Conservation (phyloP, 2,113 vertebrate species). For the Spilogale gracilis region DNA sequence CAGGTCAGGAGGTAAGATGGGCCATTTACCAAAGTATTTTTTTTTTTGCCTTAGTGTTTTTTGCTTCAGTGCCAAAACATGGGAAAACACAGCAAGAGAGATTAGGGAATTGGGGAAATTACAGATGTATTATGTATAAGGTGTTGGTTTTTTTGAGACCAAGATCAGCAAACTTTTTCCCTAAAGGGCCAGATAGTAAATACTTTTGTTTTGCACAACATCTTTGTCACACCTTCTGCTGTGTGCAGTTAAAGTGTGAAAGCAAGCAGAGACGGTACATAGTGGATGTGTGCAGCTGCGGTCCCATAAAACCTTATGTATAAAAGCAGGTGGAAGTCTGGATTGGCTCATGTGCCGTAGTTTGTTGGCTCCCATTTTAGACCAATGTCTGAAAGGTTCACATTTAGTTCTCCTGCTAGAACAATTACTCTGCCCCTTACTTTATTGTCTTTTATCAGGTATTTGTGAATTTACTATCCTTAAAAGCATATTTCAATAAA, state of each 20-base stretch:
- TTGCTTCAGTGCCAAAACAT: constrained; percentile 1
- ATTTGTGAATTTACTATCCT: not conserved
- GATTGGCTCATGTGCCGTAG: not conserved
- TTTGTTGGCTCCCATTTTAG: not conserved
- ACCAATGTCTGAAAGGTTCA: not conserved
- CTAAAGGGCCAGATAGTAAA: not conserved
- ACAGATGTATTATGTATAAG: not conserved
- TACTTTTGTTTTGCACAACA: not conserved
- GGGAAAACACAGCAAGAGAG: not conserved
- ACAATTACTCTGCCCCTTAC: not conserved
- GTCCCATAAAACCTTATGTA: not conserved
- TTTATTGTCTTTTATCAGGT: not conserved
- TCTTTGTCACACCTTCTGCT: not conserved
- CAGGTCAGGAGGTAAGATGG: not conserved
- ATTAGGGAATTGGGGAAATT: not conserved
- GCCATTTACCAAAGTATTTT: not conserved
- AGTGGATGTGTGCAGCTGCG: not conserved
- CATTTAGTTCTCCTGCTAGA: not conserved
- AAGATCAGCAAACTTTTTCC: not conserved
- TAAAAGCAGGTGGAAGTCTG: not conserved
- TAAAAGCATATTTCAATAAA: constrained; percentile 12
- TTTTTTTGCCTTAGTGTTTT: not conserved
- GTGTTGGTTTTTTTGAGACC: not conserved
- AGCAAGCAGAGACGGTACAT: not conserved
- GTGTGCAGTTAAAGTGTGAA: not conserved